These are phyloP conservation scores for Acholoe squamosa DNA, from an alignment of 2,888 invertebrate genomes.

Conservation along the genomic window DNA sequence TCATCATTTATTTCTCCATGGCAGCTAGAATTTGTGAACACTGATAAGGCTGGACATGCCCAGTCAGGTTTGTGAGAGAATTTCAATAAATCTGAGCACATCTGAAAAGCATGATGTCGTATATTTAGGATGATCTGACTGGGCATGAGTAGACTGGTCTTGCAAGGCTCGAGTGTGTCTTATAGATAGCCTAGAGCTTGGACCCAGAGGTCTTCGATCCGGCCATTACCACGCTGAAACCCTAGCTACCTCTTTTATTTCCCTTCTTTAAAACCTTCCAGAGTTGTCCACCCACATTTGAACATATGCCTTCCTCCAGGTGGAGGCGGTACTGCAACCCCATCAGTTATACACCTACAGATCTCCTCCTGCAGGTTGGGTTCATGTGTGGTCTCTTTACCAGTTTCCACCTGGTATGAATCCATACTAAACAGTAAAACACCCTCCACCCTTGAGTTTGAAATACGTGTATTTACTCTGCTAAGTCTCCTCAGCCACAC, in stretches of 20 bases:
- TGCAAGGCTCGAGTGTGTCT: neutral
- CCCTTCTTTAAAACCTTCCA: too few relatives aligned
- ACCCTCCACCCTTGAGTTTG: neutral
- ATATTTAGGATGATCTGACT: slow-evolving; percentile 36
- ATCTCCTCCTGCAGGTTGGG: too few relatives aligned
- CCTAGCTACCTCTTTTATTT: too few relatives aligned
- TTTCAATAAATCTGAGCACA: slow-evolving; percentile 21
- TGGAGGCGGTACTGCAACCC: too few relatives aligned
- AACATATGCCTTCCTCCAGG: too few relatives aligned
- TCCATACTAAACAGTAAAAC: neutral
- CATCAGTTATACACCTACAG: too few relatives aligned
- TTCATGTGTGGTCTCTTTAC: too few relatives aligned
- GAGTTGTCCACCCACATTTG: too few relatives aligned
- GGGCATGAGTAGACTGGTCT: slow-evolving; percentile 10
- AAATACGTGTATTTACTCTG: slow-evolving; percentile 2
- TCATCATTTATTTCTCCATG: neutral
- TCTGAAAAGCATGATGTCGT: neutral
- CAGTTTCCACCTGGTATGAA: too few relatives aligned
- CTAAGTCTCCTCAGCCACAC: neutral
- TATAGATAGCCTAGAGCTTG: neutral
- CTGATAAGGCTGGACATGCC: neutral
- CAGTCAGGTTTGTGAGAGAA: neutral
- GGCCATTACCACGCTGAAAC: too few relatives aligned
- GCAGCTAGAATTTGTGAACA: neutral
- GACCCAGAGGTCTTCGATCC: neutral